Evolutionary conservation across 1,140 invertebrate genomes (phyloP).

Genomic region (Pristionchus pacificus): DNA sequence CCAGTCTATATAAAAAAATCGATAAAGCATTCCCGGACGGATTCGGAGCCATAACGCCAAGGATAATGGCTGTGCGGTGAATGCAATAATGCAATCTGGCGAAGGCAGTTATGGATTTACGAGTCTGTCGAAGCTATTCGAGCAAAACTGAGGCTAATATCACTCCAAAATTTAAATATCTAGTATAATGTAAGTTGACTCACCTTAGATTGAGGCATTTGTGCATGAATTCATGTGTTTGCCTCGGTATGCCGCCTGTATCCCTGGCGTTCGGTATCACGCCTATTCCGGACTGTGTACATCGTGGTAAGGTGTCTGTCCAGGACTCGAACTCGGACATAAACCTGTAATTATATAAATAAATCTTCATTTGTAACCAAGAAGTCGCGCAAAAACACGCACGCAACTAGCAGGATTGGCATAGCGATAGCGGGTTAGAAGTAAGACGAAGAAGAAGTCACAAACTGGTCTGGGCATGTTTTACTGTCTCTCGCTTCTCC

Average conservation of each 20-base stretch:
- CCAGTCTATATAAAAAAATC: background rate
- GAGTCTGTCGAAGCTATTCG: too few relatives aligned
- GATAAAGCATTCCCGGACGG: background rate
- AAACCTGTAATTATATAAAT: background rate
- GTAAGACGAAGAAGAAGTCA: background rate
- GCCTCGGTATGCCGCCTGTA: background rate
- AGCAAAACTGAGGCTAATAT: background rate
- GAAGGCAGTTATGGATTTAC: constrained; percentile 17
- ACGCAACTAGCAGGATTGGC: background rate
- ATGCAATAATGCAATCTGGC: constrained; percentile 20
- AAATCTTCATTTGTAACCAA: background rate
- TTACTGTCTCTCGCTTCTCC: too few relatives aligned
- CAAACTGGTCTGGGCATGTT: too few relatives aligned
- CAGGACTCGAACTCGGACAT: background rate
- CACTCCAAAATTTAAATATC: background rate
- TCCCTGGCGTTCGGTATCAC: background rate
- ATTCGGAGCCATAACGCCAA: background rate
- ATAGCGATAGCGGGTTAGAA: background rate
- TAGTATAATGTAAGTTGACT: background rate
- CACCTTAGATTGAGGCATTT: background rate
- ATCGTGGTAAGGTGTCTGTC: too few relatives aligned
- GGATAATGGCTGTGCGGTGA: constrained; percentile 9
- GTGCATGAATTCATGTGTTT: background rate
- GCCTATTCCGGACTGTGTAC: too few relatives aligned
- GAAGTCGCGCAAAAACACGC: background rate